Conservation (phyloP, 2,113 vertebrate species). For the Monopterus albus region DNA sequence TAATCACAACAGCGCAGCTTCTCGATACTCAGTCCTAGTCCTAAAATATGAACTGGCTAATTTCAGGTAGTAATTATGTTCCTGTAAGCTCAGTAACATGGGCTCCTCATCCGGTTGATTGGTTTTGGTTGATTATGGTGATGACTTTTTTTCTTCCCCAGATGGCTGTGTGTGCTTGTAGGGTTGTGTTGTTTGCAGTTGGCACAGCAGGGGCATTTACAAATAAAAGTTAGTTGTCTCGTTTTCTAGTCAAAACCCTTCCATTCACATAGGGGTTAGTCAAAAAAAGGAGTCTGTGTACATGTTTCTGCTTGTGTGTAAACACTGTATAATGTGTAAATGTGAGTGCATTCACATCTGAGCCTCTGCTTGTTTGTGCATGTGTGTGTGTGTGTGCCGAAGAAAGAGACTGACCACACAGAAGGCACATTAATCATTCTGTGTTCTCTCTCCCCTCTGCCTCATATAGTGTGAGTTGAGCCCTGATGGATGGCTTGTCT, state of each 20-base stretch:
- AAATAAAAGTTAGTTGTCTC: constrained; percentile 45
- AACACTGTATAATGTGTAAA: constrained; percentile 26
- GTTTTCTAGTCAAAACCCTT: constrained; percentile 35
- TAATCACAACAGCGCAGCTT: constrained; percentile 14
- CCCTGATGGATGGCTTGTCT: constrained; percentile 77
- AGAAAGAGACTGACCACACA: constrained; percentile 69
- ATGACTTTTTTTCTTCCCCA: not conserved
- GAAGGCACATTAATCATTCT: constrained; percentile 75
- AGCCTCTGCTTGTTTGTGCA: constrained; percentile 36
- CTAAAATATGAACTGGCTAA: constrained; percentile 9
- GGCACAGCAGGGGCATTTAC: constrained; percentile 46
- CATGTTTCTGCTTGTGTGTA: constrained; percentile 16
- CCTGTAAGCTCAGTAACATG: not conserved
- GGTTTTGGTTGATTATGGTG: not conserved
- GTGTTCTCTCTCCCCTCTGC: constrained; percentile 30
- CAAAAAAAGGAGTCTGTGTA: constrained; percentile 32
- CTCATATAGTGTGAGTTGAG: constrained; percentile 63
- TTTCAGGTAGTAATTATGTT: constrained; percentile 20
- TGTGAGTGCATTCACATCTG: constrained; percentile 7
- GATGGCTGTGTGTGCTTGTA: constrained; percentile 10
- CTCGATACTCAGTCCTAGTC: constrained; percentile 31
- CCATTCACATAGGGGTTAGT: constrained; percentile 51
- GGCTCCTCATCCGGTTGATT: constrained; percentile 14
- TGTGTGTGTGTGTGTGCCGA: constrained; percentile 30
- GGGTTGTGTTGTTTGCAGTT: constrained; percentile 33